Base-by-base conservation (phyloP, 2,113 vertebrate species). In the Murina feae region DNA sequence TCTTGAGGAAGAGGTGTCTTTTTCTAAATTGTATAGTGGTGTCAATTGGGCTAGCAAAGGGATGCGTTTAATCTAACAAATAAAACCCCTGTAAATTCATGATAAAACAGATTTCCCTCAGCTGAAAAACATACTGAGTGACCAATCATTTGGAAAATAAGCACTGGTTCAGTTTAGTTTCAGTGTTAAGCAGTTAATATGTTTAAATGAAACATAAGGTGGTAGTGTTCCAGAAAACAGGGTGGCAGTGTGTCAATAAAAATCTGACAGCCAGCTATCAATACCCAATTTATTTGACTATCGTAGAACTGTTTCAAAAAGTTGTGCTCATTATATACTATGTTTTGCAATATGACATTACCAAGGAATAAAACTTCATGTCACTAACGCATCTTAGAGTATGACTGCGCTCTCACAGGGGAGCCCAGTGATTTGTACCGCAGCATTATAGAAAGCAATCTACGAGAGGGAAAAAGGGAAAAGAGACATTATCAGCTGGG, bases 91-190 rank as follows among this genome's bases (percentile, higher is more conserved):
- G 28, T 69, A 91, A 94, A 60, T 75, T 84, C 21, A 72, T 89
- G 51, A 89, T 79, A 63, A 75, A 90, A 81, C 13, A 68, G 21
- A 96, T 85, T 68, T 74, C 7, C 71, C 55, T 96, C 49, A 95
- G 30, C 35, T 76, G 58, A 76, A 81, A 90, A 94, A 42, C 1
- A 47, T 42, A 30, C 4, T 28, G 44, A 91, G 47, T 86, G 86
- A 83, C 55, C 47, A 86, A 3, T 85, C 79, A 10, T 83, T 95
- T 91, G 81, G 66, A 14, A 72, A 63, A 60, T 66, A 83, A 83
- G 1, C 30, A 65, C 32, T 91, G 42, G 37, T 72, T 96, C 71
- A 72, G 32, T 84, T 90, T 65, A 58, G 16, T 66, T 72, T 87
- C 10, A 23, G 1, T 72, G 11, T 80, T 21, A 60, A 83, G 18